These are phyloP conservation scores for Triplophysa yarkandensis DNA, from an alignment of 2,797 vertebrate species.

Conservation along the genomic window DNA sequence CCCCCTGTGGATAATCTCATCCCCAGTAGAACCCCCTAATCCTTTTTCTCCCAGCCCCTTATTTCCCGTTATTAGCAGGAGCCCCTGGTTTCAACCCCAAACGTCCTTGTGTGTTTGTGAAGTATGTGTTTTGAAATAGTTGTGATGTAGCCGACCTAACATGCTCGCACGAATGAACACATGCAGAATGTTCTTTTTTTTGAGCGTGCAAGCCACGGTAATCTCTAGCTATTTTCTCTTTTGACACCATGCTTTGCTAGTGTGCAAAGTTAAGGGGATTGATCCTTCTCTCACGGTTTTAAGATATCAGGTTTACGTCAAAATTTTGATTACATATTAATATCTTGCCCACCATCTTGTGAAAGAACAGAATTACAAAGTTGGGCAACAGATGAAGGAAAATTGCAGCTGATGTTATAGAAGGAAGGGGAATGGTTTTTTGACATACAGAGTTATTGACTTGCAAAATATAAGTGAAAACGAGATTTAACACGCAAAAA, in stretches of 20 bases:
- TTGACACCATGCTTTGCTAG: conserved; percentile 69
- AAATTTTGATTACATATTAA: conserved; percentile 49
- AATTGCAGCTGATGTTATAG: background rate
- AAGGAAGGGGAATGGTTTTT: background rate
- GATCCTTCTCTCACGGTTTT: conserved; percentile 26
- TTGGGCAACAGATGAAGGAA: background rate
- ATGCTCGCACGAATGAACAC: conserved; percentile 9
- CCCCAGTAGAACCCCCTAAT: conserved; percentile 1
- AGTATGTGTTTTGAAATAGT: conserved; percentile 51
- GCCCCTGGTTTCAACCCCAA: conserved; percentile 24
- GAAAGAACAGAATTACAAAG: background rate
- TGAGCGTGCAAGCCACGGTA: conserved; percentile 62
- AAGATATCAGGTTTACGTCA: conserved; percentile 42
- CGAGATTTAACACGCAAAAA: background rate
- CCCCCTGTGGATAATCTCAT: conserved; percentile 2
- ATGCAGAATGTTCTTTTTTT: conserved; percentile 21
- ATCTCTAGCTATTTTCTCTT: conserved; percentile 68
- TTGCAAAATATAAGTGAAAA: background rate
- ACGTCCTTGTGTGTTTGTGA: conserved; percentile 20
- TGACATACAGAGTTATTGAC: background rate
- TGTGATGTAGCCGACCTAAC: conserved; percentile 23
- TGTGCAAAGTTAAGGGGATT: conserved; percentile 55
- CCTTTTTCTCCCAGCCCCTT: background rate
- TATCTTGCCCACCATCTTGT: background rate
- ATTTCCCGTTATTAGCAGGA: conserved; percentile 14